Conservation (phyloP, 2,797 vertebrate genomes). For the Florisuga fusca region DNA sequence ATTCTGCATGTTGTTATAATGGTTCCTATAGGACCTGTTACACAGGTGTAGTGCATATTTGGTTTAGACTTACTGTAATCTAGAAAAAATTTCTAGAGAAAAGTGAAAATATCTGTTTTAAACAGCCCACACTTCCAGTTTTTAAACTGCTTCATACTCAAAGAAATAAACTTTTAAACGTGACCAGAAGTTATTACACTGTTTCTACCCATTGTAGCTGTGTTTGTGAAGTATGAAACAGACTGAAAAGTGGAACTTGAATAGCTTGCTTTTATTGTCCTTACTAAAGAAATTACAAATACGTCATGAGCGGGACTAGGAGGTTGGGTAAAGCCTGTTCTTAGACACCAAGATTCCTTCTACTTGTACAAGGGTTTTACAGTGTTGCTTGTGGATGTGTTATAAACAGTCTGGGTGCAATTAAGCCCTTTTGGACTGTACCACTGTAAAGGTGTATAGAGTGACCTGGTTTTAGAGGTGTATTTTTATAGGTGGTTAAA, state of each 20-base stretch:
- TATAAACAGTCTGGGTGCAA: neutral
- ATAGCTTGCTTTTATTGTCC: neutral
- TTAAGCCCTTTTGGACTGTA: neutral
- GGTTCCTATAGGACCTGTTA: slow-evolving; percentile 6
- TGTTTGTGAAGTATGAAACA: neutral
- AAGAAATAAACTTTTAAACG: neutral
- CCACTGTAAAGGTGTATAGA: neutral
- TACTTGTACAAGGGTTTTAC: neutral
- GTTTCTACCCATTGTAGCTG: neutral
- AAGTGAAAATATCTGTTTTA: neutral
- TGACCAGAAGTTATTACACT: neutral
- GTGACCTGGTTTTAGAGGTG: neutral
- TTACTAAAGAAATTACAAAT: neutral
- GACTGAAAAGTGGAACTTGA: neutral
- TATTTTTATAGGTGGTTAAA: neutral
- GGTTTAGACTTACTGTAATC: neutral
- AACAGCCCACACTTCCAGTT: neutral
- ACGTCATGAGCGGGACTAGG: too few species aligned
- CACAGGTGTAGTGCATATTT: neutral
- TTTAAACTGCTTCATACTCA: neutral
- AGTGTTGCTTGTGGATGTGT: neutral
- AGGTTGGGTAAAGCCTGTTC: neutral
- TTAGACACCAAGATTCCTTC: neutral
- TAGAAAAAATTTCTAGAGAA: neutral
- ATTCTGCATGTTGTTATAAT: neutral